Percentiles rank a stretch among this genome's conserved stretches.
These are phyloP conservation scores for Poeciliopsis presidionis DNA, from an alignment of 2,797 vertebrate genomes.

Conservation along the genomic window DNA sequence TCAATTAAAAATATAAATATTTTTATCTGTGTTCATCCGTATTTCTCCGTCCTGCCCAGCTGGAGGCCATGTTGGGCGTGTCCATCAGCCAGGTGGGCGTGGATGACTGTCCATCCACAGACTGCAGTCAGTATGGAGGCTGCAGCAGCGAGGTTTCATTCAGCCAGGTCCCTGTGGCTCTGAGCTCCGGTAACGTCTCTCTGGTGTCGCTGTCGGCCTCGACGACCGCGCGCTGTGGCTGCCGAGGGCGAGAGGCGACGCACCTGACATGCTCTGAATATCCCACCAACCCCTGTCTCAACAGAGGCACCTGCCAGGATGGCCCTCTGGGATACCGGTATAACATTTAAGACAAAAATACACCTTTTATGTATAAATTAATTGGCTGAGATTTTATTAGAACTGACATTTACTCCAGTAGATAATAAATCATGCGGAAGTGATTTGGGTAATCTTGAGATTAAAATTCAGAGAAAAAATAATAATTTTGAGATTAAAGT, in stretches of 20 bases:
- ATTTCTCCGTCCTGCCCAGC: conserved; percentile 57
- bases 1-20: neutral
- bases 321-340: conserved; percentile 88
- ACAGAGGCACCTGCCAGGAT: conserved; percentile 86
- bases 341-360: neutral
- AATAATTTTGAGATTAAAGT: too few relatives aligned
- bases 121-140: conserved; percentile 81
- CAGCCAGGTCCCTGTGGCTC: conserved; percentile 75
- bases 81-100: conserved; percentile 84
- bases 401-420: neutral
- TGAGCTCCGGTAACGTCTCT: conserved; percentile 76
- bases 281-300: conserved; percentile 83
- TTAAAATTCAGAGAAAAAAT: too few relatives aligned
- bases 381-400: neutral
- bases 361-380: neutral
- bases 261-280: conserved; percentile 85
- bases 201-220: conserved; percentile 85
- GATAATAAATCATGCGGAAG: neutral
- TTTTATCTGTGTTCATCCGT: neutral
- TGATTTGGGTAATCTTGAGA: too few relatives aligned
- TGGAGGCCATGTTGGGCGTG: conserved; percentile 84
- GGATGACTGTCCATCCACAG: conserved; percentile 81
- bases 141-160: conserved; percentile 82
- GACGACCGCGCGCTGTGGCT: conserved; percentile 79
- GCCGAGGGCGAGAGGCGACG: conserved; percentile 78